These are phyloP conservation scores for Steinernema feltiae DNA, from an alignment of 1,140 invertebrate species.

Conservation along the genomic window DNA sequence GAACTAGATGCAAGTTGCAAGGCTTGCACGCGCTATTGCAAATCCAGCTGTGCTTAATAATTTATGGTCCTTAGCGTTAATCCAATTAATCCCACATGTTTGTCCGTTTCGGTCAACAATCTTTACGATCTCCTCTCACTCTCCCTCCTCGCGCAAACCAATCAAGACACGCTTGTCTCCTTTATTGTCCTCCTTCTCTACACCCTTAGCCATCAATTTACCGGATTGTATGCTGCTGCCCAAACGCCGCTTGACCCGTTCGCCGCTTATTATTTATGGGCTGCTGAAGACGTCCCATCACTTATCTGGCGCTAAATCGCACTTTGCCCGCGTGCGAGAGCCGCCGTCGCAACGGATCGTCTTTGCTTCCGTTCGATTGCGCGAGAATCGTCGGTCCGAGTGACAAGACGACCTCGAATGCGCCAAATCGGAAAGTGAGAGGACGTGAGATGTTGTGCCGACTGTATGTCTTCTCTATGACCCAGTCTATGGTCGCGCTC, in stretches of 20 bases:
- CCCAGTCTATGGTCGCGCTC: background rate
- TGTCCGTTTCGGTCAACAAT: conserved; percentile 3
- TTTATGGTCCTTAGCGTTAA: conserved; percentile 14
- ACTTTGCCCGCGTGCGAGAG: background rate
- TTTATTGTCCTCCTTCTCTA: background rate
- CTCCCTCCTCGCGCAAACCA: background rate
- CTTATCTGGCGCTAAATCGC: conserved; percentile 12
- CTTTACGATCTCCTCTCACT: conserved; percentile 11
- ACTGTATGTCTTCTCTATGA: background rate
- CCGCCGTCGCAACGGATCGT: background rate
- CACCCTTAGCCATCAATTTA: background rate
- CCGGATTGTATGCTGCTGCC: background rate
- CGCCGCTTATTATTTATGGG: background rate
- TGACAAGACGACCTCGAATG: background rate
- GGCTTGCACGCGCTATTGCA: background rate
- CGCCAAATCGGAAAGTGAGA: conserved; percentile 4
- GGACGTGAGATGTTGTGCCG: background rate
- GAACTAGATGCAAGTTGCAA: too few species aligned
- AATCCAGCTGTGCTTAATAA: conserved; percentile 7
- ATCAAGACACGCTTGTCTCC: background rate
- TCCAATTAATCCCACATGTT: background rate
- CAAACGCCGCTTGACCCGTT: background rate
- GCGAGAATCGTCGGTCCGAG: background rate
- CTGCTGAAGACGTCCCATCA: background rate
- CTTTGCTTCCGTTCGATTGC: conserved; percentile 13